A percentile compares a stretch with the other conserved stretches of the same genome.
phyloP scores from a whole-genome alignment of 2,113 vertebrate species.

The Myrmophylax atrothorax region DNA sequence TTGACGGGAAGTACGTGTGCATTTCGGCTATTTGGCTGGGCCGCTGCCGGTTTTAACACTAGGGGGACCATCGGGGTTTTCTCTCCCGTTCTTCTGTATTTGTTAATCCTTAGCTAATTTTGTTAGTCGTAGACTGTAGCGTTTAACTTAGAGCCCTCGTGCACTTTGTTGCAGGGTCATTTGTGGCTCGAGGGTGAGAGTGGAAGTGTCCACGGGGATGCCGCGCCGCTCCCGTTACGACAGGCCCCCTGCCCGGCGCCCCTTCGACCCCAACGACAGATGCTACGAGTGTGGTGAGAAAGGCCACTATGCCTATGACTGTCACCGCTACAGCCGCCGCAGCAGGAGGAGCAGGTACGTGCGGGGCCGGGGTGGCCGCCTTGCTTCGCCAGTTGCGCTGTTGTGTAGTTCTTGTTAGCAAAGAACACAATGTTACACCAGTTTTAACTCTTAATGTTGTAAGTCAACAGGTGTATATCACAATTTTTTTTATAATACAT shows the following conservation, averaged over 20 bases:
- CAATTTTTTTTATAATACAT: not conserved
- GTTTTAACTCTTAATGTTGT: not conserved
- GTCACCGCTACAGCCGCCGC: conserved; percentile 85
- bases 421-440: not conserved
- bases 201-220: conserved; percentile 88
- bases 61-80: not conserved
- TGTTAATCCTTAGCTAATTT: too few relatives aligned
- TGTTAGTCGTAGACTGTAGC: not conserved
- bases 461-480: not conserved
- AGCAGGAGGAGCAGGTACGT: conserved; percentile 85
- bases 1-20: conserved; percentile 83
- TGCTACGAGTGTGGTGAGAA: conserved; percentile 91
- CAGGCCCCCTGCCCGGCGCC: conserved; percentile 82
- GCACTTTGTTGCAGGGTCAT: not conserved
- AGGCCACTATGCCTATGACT: conserved; percentile 91
- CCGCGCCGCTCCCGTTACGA: conserved; percentile 85
- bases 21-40: rapidly evolving
- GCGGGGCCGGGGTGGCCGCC: conserved; percentile 13
- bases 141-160: not conserved
- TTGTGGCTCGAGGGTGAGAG: conserved; percentile 75
- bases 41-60: rapidly evolving
- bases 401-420: conserved; percentile 48
- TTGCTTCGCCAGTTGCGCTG: conserved; percentile 20
- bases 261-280: conserved; percentile 88
- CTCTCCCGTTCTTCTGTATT: not conserved